Base-by-base conservation (phyloP, 2,888 invertebrate species). In the Cosmorhoe ocellata region DNA sequence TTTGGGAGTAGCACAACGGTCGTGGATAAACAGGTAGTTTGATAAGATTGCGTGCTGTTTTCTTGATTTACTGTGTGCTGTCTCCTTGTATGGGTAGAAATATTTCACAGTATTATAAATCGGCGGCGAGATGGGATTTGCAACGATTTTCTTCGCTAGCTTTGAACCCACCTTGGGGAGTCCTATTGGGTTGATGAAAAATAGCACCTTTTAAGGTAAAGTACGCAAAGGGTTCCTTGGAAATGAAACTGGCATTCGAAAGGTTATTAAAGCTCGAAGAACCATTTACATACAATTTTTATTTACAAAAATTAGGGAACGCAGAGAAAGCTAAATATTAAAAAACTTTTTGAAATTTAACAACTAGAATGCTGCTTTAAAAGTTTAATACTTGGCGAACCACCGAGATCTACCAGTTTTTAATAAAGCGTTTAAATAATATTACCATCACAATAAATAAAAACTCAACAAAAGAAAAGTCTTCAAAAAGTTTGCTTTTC, bases 61-160 rank as follows among this genome's bases (percentile, higher is more conserved):
- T 26, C 10, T 36, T 13, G 22, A 9, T 52, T 7, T 36, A 28
- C 53, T 53, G 24, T 22, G 28, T 0, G 56, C 57, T 62, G 59
- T 61, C 62, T 44, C 37, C 33, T 40, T 48, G 45, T 50, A 43
- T 53, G 56, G 50, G 34, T 37, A 24, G 43, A 12, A 57, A 58
- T 63, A 58, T 61, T 58, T 56, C 56, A 58, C 54, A 47, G 55
- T 58, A 58, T 61, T 61, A 57, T 51, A 59, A 61, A 63, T 61
- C 39, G 48, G 42, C 41, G 39, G 6, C 42, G 46, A 38, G 46
- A 44, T 49, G 50, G 58, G 58, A 58, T 58, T 52, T 55, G 58
- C 55, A 55, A 45, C 58, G 55, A 48, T 58, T 50, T 58, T 41
- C 50, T 48, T 31, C 10, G 34, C 47, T 34, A 43, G 47, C 40